Evolutionary conservation across 1,140 invertebrate genomes (phyloP), one percentile per base, ranked within the genome.

Genomic region (Yoshiicerus persimilis): DNA sequence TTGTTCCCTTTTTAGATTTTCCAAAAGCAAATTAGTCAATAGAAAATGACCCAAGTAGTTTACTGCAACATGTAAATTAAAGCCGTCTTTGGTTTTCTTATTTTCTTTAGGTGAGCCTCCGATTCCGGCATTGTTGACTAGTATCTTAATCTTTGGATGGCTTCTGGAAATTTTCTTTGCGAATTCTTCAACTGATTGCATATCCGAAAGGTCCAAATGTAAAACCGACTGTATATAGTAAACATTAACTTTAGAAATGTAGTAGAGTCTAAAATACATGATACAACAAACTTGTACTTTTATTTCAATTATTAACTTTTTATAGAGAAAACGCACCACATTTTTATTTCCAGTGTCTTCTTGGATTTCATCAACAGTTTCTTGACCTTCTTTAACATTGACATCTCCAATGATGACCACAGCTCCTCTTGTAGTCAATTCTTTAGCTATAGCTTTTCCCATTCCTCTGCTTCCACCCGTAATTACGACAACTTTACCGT

Each of bases 41-140:
- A 94, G 90, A 89, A 94, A 94, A 89, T 94, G 93, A 56, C 93
- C 93, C 27, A 92, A 87, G 86, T 92, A 89, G 89, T 92, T 92
- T 3, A 83, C 34, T 38, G 77, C 77, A 3, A 83, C 10, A 23
- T 36, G 30, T 13, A 36, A 23, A 23, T 83, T 38, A 25, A 83
- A 38, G 8, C 77, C 77, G 20, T 83, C 77, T 34, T 83, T 83
- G 4, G 77, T 56, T 56, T 83, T 83, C 36, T 36, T 36, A 83
- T 32, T 83, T 39, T 83, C 36, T 1, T 75, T 34, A 3, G 25
- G 2, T 4, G 66, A 75, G 27, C 66, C 66, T 75, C 66, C 66
- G 16, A 75, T 75, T n/a, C 47, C 47, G 5, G 47, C 47, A n/a
- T 56, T 56, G 16, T 56, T 56, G 0, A 56, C 4, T 0, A 56